Conservation (phyloP, 2,113 vertebrate genomes). For the Microcebus jonahi region DNA sequence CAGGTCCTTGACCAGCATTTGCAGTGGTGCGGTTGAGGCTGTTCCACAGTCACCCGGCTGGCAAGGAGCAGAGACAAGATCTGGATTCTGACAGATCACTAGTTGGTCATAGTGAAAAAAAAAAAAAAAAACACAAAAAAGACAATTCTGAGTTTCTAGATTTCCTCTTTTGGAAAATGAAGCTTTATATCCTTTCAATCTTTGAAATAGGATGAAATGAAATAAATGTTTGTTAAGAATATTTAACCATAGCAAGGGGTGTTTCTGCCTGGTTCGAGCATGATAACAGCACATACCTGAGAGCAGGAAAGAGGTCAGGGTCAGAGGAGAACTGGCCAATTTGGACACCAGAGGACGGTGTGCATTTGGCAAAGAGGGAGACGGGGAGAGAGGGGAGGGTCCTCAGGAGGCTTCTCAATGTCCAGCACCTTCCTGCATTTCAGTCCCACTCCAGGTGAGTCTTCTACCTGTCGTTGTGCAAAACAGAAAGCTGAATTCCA, state of each 20-base stretch:
- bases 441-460: not conserved
- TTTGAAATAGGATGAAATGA: not conserved
- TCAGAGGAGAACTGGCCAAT: not conserved
- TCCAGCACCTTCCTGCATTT: not conserved
- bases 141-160: not conserved
- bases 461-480: no score
- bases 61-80: not conserved
- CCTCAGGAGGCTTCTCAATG: accelerated
- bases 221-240: not conserved
- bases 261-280: accelerated
- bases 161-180: not conserved
- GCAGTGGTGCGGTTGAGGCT: accelerated
- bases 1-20: accelerated
- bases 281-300: accelerated
- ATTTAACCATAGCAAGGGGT: not conserved
- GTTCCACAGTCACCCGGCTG: not conserved
- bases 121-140: not conserved
- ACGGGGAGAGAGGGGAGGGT: accelerated
- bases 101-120: no score
- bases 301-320: accelerated
- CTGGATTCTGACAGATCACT: not conserved
- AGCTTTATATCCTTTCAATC: not conserved
- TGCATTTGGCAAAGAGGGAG: accelerated
- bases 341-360: accelerated
- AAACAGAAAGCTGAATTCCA: not conserved